Conservation (phyloP, 2,797 vertebrate species). For the Melanotaenia trifasciata region DNA sequence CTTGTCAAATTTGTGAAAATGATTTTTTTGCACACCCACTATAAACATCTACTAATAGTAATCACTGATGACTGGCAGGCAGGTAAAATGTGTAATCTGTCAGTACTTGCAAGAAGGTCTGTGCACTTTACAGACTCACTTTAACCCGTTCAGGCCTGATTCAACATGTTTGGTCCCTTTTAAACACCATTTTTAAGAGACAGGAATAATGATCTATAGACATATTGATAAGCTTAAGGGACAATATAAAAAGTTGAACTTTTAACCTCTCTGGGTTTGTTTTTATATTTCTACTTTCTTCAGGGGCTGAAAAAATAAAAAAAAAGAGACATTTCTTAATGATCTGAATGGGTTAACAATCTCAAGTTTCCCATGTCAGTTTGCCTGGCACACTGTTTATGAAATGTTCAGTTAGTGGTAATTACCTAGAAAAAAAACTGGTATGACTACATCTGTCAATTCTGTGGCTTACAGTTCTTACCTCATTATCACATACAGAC, state of each 20-base stretch:
- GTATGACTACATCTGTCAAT: constrained; percentile 56
- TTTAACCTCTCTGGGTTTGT: too few relatives aligned
- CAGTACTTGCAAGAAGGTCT: background rate
- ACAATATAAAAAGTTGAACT: background rate
- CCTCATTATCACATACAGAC: constrained; percentile 20
- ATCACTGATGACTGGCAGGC: constrained; percentile 1
- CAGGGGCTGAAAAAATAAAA: background rate
- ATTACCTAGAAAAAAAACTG: constrained; percentile 62
- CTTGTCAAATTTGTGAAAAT: background rate
- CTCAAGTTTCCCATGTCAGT: constrained; percentile 15
- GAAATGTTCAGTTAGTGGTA: constrained; percentile 24
- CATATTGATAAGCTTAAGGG: too few relatives aligned
- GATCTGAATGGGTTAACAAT: constrained; percentile 5
- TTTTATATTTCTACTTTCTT: background rate
- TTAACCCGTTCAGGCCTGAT: background rate
- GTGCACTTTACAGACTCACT: background rate
- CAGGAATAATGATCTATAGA: background rate
- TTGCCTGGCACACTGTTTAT: constrained; percentile 6
- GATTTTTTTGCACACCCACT: background rate
- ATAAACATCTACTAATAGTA: background rate
- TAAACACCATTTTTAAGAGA: background rate
- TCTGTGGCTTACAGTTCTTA: background rate
- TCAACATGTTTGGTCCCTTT: background rate
- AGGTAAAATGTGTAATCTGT: background rate
- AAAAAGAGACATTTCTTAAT: background rate